Base-by-base conservation (phyloP, 2,113 vertebrate genomes). In the Anas platyrhynchos region DNA sequence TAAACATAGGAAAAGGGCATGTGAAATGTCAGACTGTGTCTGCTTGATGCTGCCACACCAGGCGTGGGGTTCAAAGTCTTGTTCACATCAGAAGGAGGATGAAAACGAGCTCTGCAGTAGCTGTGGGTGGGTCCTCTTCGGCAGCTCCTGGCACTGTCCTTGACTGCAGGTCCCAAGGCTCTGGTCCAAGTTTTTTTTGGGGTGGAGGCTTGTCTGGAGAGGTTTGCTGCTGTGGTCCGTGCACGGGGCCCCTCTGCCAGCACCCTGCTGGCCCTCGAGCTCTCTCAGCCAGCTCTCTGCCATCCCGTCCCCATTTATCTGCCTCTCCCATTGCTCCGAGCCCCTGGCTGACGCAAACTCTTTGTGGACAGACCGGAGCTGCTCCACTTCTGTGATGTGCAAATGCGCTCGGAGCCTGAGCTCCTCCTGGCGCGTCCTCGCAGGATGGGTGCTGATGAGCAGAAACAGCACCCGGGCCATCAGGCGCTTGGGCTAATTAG, bases 251-350 rank as follows among this genome's bases (percentile, higher is more conserved):
- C 34, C n/a, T 59, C 36, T 50, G 25, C 66, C 43, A 41, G 25
- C 11, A 7, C 59, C 2, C 1, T 25, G 4, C 34, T 26, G 61
- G 15, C 63, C 16, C 22, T 17, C 0, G 0, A 59, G 25, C 1
- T 1, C 31, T 67, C 34, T 68, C 2, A 1, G 58, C 56, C 59
- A 31, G n/a, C 55, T 71, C 76, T 86, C 87, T 69, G 29, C 63
- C 32, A 1, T 26, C 74, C 48, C 38, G 3, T 27, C 36, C 34
- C 27, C 0, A 5, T 7, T 0, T 0, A 5, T 81, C 54, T 63
- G 18, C 41, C 26, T 5, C 22, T 83, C 16, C 27, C 11, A 22
- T 22, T 43, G 32, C 61, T 78, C 32, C 0, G 1, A 62, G 48
- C 38, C 43, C 44, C 22, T 31, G 38, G 13, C 54, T 50, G 11